These are phyloP conservation scores for Apeltes quadracus DNA, from an alignment of 2,113 vertebrate genomes.

Conservation along the genomic window DNA sequence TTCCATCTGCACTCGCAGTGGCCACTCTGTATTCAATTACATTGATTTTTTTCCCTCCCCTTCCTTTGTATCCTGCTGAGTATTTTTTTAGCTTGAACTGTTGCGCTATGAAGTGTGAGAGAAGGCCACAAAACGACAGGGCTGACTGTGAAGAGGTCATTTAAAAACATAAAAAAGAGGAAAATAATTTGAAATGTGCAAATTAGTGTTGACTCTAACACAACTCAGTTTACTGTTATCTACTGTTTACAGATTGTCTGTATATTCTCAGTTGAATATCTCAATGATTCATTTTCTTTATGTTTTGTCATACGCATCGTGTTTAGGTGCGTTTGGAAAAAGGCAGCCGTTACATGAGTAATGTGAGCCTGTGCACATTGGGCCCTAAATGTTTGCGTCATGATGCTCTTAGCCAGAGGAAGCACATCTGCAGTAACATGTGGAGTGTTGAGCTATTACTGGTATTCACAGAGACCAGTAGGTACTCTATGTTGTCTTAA, in stretches of 20 bases:
- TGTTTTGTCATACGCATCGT: no score
- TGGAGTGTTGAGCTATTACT: conserved; percentile 22
- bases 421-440: background rate
- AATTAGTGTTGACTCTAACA: no score
- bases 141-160: conserved; percentile 11
- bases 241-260: background rate
- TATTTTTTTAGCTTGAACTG: conserved; percentile 28
- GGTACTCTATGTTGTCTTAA: conserved; percentile 20
- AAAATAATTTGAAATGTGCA: conserved; percentile 14
- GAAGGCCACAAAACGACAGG: conserved; percentile 14
- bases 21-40: conserved; percentile 53
- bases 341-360: conserved; percentile 13
- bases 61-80: conserved; percentile 41
- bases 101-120: background rate
- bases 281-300: background rate
- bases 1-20: conserved; percentile 25
- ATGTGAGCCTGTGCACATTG: conserved; percentile 3
- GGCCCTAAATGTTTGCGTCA: background rate
- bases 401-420: conserved; percentile 19
- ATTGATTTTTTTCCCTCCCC: conserved; percentile 44
- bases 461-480: conserved; percentile 15
- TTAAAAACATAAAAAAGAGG: background rate
- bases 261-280: background rate
- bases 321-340: conserved; percentile 12
- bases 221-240: no score